Evolutionary conservation across 2,113 vertebrate genomes (phyloP), one percentile per base, ranked within the genome.

Genomic region (Athene noctua): DNA sequence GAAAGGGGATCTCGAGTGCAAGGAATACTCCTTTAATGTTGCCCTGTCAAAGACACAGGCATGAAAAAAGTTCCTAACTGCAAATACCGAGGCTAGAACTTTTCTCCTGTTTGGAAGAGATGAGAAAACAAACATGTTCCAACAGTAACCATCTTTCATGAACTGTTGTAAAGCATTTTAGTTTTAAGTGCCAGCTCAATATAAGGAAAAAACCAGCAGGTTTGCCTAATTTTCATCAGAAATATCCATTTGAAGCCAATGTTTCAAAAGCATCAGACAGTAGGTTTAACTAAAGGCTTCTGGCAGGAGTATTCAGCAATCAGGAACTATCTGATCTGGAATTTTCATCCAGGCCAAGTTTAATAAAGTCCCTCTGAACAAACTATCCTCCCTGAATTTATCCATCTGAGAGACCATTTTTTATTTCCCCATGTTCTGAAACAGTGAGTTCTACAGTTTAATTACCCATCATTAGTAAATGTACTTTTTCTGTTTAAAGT

Each of bases 31-130:
- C 52, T 26, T 14, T 2, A 4, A 5, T 1, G 5, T 1, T 10
- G 6, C 3, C 58, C 21, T 40, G 74, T 22, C 49, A 4, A 36
- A 77, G 54, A 55, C 25, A 6, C 1, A 29, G 0, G 25, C 1
- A 0, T 11, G 19, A 9, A 9, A 13, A 19, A 42, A 27, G n/a
- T 0, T 58, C 21, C 20, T 1, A 15, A 30, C 30, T 3, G 7
- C 55, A 36, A 77, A 22, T 6, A 38, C 25, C 1, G 5, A 29
- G 14, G 17, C 5, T 21, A 26, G 5, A 74, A 30, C 10, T 14
- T 13, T 2, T 6, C 40, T 20, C 30, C 68, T 18, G 15, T 1
- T 26, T 4, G 44, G 26, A 59, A 67, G n/a, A 34, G 34, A 38
- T 3, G 44, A 88, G 66, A 44, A 82, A 57, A 77, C 2, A 6